Evolutionary conservation across 1,140 invertebrate species (phyloP).

Genomic region (Monomorium pharaonis): DNA sequence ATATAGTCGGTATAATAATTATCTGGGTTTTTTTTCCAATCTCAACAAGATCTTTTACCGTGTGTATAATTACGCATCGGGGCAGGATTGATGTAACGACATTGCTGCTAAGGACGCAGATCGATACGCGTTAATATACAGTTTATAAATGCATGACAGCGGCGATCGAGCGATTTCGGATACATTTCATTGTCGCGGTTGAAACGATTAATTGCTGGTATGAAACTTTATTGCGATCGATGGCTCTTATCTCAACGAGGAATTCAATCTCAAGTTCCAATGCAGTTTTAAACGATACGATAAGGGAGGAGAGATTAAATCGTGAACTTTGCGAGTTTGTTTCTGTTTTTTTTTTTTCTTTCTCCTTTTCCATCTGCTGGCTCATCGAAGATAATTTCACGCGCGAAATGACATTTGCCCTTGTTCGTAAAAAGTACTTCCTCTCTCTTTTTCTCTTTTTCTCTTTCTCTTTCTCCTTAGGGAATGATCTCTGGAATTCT

Average conservation of each 20-base stretch:
- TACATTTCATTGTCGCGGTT: not conserved
- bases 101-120: not conserved
- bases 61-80: not conserved
- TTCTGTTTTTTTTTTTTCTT: not conserved
- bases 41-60: not conserved
- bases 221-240: slow-evolving; percentile 2
- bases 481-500: slow-evolving; percentile 35
- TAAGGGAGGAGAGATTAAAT: slow-evolving; percentile 36
- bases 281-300: slow-evolving; percentile 32
- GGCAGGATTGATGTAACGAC: not conserved
- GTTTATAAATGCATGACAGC: slow-evolving; percentile 13
- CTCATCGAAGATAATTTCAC: slow-evolving; percentile 9
- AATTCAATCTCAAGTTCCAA: slow-evolving; percentile 51
- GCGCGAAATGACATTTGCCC: slow-evolving; percentile 5
- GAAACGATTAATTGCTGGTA: not conserved
- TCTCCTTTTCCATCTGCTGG: not conserved
- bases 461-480: not conserved
- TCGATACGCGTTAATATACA: slow-evolving; percentile 1
- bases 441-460: not conserved
- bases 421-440: slow-evolving; percentile 5
- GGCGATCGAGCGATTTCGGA: not conserved
- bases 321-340: not conserved
- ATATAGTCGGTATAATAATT: not conserved
- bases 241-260: not conserved
- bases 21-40: slow-evolving; percentile 3